phyloP scores from a whole-genome alignment of 2,888 invertebrate genomes.

The Pyrrhia umbra region DNA sequence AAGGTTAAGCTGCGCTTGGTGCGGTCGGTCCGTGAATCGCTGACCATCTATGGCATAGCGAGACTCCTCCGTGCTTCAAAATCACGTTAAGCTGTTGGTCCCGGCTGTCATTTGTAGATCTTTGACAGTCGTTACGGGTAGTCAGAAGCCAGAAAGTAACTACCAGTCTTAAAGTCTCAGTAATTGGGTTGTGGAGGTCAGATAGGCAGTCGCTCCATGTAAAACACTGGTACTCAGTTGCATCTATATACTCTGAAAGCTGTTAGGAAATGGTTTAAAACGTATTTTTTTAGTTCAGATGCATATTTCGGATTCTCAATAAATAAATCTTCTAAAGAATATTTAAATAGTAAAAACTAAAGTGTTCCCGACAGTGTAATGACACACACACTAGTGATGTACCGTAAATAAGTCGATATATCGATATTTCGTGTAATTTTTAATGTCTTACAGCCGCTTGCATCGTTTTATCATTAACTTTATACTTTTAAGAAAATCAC shows the following conservation, averaged over 20 bases:
- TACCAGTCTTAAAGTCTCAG: not conserved
- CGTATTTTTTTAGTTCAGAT: not conserved
- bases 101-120: not conserved
- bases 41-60: too few species aligned
- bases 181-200: not conserved
- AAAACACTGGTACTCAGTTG: not conserved
- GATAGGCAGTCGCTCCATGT: not conserved
- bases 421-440: too few species aligned
- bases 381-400: not conserved
- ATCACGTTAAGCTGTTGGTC: not conserved
- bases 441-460: too few species aligned
- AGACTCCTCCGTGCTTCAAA: too few species aligned
- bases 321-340: not conserved
- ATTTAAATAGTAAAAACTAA: not conserved
- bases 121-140: not conserved
- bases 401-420: not conserved
- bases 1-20: too few species aligned
- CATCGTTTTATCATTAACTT: too few species aligned
- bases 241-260: too few species aligned
- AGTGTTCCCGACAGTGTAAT: not conserved
- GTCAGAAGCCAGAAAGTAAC: not conserved
- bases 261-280: not conserved
- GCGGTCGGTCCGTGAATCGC: too few species aligned
- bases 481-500: too few species aligned
- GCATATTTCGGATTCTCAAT: not conserved